Conservation (phyloP, 2,113 vertebrate genomes). For the human region DNA sequence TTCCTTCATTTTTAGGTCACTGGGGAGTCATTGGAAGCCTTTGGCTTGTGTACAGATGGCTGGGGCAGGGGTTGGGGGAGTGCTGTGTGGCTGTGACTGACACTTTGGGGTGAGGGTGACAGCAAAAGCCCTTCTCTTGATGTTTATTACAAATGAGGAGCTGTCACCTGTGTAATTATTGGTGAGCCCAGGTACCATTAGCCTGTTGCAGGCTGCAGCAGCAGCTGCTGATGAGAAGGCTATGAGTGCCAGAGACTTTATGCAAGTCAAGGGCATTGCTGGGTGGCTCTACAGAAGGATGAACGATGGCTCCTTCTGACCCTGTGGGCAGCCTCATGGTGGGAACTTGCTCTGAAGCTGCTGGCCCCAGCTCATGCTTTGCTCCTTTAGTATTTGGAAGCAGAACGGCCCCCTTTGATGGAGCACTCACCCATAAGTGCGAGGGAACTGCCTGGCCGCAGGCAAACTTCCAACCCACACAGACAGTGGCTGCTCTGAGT, state of each 20-base stretch:
- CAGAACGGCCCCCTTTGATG: background rate
- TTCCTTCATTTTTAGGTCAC: background rate
- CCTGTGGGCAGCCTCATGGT: background rate
- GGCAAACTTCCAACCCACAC: rapidly evolving
- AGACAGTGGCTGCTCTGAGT: background rate
- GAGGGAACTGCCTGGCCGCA: background rate
- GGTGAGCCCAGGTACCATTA: background rate
- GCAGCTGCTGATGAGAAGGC: background rate
- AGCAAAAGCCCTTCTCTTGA: constrained; percentile 48
- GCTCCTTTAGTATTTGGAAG: background rate
- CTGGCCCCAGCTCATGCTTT: background rate
- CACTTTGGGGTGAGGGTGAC: background rate
- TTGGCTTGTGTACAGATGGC: background rate
- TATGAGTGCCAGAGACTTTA: background rate
- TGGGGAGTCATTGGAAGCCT: background rate
- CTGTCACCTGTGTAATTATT: constrained; percentile 71
- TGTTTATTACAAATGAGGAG: constrained; percentile 29
- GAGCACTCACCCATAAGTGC: rapidly evolving
- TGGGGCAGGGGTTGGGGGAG: constrained; percentile 62
- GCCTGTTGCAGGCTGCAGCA: no score
- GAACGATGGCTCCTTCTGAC: background rate
- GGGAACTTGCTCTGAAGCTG: background rate
- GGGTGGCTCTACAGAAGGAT: background rate
- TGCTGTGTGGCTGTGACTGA: constrained; percentile 57
- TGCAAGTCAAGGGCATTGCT: background rate